Percentiles rank a stretch among this genome's conserved stretches.
Conservation (phyloP, 2,797 vertebrate genomes). For the Alosa sapidissima region DNA sequence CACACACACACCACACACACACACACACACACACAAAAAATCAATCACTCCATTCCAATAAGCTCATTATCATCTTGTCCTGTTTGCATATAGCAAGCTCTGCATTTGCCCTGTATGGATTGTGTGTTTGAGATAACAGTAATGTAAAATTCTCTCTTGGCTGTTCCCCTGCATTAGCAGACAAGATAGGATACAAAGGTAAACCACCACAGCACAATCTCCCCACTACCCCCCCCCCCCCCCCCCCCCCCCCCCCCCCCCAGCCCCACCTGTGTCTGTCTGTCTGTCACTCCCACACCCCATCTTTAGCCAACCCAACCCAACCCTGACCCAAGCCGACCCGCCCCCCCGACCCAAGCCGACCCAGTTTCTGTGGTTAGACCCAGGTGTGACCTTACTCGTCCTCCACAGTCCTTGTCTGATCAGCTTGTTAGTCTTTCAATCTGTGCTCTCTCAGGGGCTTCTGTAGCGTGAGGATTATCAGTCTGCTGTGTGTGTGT, state of each 20-base stretch:
- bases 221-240: background rate
- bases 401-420: background rate
- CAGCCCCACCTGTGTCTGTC: no score
- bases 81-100: background rate
- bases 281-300: no score
- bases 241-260: no score
- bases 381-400: background rate
- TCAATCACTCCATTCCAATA: background rate
- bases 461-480: background rate
- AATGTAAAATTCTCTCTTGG: slow-evolving; percentile 66
- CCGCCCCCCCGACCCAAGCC: no score
- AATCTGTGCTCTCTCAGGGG: background rate
- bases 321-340: no score
- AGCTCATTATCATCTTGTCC: background rate
- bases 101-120: background rate
- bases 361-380: background rate
- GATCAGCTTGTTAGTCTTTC: background rate
- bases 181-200: slow-evolving; percentile 99
- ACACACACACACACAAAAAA: slow-evolving; percentile 1
- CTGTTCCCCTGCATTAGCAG: slow-evolving; percentile 94
- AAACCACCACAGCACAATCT: slow-evolving; percentile 74
- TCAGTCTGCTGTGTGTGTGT: background rate
- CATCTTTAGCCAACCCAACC: no score
- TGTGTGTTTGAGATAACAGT: slow-evolving; percentile 3
- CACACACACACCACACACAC: background rate